Evolutionary conservation across 64 coral and sea anemone genomes (phyloP).

Genomic region (Stichodactyla helianthus): DNA sequence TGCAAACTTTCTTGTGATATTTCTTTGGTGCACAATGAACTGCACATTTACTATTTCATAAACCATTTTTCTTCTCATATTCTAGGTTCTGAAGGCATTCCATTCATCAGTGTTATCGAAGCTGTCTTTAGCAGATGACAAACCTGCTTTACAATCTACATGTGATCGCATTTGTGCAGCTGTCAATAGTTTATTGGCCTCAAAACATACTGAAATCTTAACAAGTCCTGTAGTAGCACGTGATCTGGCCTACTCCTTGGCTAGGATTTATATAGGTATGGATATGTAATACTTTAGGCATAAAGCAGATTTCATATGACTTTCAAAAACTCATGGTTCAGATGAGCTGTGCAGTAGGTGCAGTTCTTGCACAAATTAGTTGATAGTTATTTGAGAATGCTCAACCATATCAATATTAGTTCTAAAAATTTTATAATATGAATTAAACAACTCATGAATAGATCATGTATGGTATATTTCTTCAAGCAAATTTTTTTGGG

Average conservation of each 20-base stretch:
- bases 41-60: not conserved
- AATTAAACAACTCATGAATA: too few species aligned
- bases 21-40: too few species aligned
- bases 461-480: too few species aligned
- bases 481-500: too few species aligned
- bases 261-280: conserved; percentile 75
- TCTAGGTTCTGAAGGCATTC: conserved; percentile 70
- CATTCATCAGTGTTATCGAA: conserved; percentile 39
- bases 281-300: not conserved
- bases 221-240: conserved; percentile 62
- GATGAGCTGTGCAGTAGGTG: too few species aligned
- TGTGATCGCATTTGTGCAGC: conserved; percentile 25
- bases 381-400: too few species aligned
- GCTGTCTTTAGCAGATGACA: conserved; percentile 18
- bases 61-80: not conserved
- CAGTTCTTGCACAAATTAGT: too few species aligned
- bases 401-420: too few species aligned
- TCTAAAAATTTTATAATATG: too few species aligned
- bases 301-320: not conserved
- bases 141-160: conserved; percentile 17
- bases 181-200: conserved; percentile 40
- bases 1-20: too few species aligned
- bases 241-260: conserved; percentile 73
- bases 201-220: conserved; percentile 21
- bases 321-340: too few species aligned